These are phyloP conservation scores for Semicossyphus pulcher DNA, from an alignment of 2,113 vertebrate species.

Conservation along the genomic window DNA sequence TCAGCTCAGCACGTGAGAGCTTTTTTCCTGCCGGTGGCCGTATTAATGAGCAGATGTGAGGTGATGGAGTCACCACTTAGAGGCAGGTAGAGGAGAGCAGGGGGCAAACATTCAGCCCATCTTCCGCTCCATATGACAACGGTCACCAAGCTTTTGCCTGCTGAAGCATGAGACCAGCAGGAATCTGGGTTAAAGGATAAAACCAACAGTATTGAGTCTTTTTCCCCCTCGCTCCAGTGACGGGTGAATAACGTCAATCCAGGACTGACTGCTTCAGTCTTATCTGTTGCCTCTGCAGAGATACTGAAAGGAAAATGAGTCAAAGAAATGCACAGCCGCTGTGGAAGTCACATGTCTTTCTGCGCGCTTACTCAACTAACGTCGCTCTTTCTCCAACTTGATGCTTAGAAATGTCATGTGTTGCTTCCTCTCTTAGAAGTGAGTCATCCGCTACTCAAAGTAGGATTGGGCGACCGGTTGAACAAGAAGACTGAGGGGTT, in stretches of 20 bases:
- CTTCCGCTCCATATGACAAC: constrained; percentile 69
- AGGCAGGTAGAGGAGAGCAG: constrained; percentile 52
- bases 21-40: constrained; percentile 25
- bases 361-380: not conserved
- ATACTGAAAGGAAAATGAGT: constrained; percentile 28
- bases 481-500: not conserved
- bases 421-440: not conserved
- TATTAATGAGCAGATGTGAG: constrained; percentile 70
- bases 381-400: not conserved
- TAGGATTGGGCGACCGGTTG: not conserved
- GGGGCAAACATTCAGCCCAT: constrained; percentile 70
- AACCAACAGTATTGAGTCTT: constrained; percentile 22
- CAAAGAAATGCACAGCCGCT: not conserved
- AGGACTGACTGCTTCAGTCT: constrained; percentile 3
- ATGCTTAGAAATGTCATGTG: not conserved
- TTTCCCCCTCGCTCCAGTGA: not conserved
- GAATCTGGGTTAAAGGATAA: constrained; percentile 70
- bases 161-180: constrained; percentile 56
- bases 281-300: constrained; percentile 23
- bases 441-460: constrained; percentile 27
- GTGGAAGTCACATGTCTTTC: not conserved
- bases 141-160: constrained; percentile 51
- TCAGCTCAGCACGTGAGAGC: not conserved
- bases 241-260: constrained; percentile 18
- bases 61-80: constrained; percentile 66